Conservation (phyloP, 2,113 vertebrate genomes). For the Bagarius yarrelli region DNA sequence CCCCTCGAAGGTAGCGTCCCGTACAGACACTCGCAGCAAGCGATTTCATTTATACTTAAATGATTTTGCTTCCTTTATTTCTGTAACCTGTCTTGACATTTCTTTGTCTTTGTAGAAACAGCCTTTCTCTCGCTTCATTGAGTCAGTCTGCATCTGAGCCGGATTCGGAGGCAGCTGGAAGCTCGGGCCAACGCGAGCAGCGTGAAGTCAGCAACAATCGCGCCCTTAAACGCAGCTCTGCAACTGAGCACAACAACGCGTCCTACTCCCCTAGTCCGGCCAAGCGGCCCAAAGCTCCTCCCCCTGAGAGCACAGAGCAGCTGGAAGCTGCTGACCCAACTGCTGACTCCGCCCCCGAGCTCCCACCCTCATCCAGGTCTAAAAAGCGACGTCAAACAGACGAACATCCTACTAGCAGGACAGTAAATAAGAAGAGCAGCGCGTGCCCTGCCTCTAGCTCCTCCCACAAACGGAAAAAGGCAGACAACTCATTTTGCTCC, state of each 20-base stretch:
- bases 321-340: constrained; percentile 73
- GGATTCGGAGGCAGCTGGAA: constrained; percentile 84
- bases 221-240: constrained; percentile 91
- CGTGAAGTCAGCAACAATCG: constrained; percentile 80
- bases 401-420: constrained; percentile 84
- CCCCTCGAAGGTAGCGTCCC: constrained; percentile 91
- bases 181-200: constrained; percentile 88
- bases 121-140: constrained; percentile 84
- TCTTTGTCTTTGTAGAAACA: constrained; percentile 77
- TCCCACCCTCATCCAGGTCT: constrained; percentile 75
- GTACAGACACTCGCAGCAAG: background rate
- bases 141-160: constrained; percentile 84
- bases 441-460: constrained; percentile 67
- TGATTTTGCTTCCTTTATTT: background rate
- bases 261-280: constrained; percentile 85
- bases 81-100: background rate
- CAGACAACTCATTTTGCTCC: constrained; percentile 68
- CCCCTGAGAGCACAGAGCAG: constrained; percentile 23
- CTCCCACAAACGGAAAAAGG: constrained; percentile 95
- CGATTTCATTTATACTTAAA: background rate
- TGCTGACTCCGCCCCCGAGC: constrained; percentile 81
- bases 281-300: constrained; percentile 84
- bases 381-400: constrained; percentile 86
- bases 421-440: constrained; percentile 88
- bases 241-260: constrained; percentile 89